Conservation (phyloP, 2,888 invertebrate genomes). For the Hirtodrosophila confusa region DNA sequence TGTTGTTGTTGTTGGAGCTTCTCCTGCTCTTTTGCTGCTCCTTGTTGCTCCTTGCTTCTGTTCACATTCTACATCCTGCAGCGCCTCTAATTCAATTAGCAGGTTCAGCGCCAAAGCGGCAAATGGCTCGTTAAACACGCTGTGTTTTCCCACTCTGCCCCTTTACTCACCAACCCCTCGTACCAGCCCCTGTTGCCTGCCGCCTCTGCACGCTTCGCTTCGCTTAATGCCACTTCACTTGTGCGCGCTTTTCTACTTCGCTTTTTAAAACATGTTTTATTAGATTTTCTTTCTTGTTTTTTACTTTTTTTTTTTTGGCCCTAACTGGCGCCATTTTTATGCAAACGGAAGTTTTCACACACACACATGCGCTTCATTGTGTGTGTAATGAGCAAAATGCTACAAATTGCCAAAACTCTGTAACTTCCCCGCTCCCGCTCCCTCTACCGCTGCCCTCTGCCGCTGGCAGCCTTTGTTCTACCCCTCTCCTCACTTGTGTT, state of each 20-base stretch:
- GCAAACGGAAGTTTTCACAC: slow-evolving; percentile 55
- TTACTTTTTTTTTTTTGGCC: slow-evolving; percentile 36
- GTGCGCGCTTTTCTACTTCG: slow-evolving; percentile 35
- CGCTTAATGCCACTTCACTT: slow-evolving; percentile 61
- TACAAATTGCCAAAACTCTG: slow-evolving; percentile 73
- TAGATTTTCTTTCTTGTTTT: slow-evolving; percentile 44
- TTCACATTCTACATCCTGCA: slow-evolving; percentile 40
- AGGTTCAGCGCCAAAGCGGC: slow-evolving; percentile 80
- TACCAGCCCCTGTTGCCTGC: background rate
- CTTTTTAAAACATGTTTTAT: slow-evolving; percentile 74
- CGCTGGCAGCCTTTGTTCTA: slow-evolving; percentile 12
- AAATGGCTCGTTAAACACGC: slow-evolving; percentile 80
- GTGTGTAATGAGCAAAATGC: slow-evolving; percentile 72
- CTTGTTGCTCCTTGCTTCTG: slow-evolving; percentile 22
- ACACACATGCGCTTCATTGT: slow-evolving; percentile 14
- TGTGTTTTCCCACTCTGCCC: slow-evolving; percentile 33
- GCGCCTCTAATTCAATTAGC: slow-evolving; percentile 78
- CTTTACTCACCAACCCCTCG: background rate
- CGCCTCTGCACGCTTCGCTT: slow-evolving; percentile 12
- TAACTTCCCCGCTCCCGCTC: background rate
- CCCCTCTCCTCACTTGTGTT: slow-evolving; percentile 21
- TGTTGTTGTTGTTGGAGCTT: slow-evolving; percentile 12
- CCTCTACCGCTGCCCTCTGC: background rate
- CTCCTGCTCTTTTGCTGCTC: slow-evolving; percentile 18
- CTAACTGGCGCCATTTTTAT: slow-evolving; percentile 73